A percentile compares a stretch with the other conserved stretches of the same genome.
phyloP scores from a whole-genome alignment of 2,797 vertebrate genomes.

The Anas bahamensis region DNA sequence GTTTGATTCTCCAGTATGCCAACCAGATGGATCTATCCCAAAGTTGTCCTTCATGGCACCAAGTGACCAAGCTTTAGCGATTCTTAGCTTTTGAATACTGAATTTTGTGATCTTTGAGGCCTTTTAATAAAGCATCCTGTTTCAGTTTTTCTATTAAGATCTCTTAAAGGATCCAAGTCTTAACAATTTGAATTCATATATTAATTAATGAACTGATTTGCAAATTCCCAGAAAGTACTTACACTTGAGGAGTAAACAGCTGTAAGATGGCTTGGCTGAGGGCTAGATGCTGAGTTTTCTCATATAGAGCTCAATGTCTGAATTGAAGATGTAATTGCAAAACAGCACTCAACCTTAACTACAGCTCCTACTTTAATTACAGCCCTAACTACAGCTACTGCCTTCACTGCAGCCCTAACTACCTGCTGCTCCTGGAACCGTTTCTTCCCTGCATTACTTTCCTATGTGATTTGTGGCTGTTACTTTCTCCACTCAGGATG shows the following conservation, averaged over 20 bases:
- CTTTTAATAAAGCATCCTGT: background rate
- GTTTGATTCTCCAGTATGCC: background rate
- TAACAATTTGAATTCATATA: background rate
- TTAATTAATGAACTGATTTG: constrained; percentile 4
- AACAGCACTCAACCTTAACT: background rate
- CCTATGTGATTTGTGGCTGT: background rate
- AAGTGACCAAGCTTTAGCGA: background rate
- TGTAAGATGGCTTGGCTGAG: background rate
- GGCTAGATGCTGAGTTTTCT: background rate
- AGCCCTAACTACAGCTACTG: background rate
- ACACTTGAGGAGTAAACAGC: background rate
- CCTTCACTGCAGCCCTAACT: background rate
- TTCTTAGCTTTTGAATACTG: background rate
- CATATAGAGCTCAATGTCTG: background rate
- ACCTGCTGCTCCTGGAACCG: background rate
- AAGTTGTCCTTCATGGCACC: background rate
- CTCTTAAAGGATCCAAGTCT: background rate
- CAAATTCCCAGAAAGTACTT: background rate
- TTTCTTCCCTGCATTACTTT: background rate
- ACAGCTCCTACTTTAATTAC: background rate
- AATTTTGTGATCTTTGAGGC: background rate
- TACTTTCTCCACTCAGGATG: background rate
- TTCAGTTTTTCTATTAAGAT: background rate
- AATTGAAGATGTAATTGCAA: background rate
- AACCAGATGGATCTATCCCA: background rate